A percentile compares a stretch with the other conserved stretches of the same genome.
Conservation (phyloP, 2,888 invertebrate species). For the Sisyra terminalis region DNA sequence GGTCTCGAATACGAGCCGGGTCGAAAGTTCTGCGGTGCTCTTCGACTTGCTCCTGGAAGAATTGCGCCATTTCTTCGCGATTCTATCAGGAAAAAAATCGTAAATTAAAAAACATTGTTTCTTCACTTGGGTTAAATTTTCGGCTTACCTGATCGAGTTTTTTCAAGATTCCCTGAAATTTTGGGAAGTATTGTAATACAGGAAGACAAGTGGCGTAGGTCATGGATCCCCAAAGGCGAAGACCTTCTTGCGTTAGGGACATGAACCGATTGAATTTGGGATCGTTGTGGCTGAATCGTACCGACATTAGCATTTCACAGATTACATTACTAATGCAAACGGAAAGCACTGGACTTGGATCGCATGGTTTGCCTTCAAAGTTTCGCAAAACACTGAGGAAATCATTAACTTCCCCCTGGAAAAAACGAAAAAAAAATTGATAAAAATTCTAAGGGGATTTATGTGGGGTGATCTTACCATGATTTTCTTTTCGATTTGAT, state of each 20-base stretch:
- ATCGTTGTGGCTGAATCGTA: constrained; percentile 66
- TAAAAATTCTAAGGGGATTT: not conserved
- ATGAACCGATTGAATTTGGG: constrained; percentile 62
- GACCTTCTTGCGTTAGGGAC: constrained; percentile 80
- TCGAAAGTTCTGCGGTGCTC: constrained; percentile 65
- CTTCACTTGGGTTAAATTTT: constrained; percentile 14
- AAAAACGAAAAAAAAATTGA: not conserved
- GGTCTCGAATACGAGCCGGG: constrained; percentile 56
- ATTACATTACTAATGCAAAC: constrained; percentile 81
- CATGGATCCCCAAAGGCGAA: constrained; percentile 69
- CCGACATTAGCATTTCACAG: constrained; percentile 79
- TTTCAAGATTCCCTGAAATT: constrained; percentile 29
- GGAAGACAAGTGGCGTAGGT: constrained; percentile 74
- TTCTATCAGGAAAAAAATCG: constrained; percentile 30
- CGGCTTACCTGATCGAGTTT: constrained; percentile 34
- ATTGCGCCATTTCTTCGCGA: constrained; percentile 68
- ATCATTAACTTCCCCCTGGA: constrained; percentile 57
- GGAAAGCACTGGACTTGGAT: constrained; percentile 59
- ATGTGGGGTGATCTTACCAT: constrained; percentile 39
- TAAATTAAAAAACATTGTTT: not conserved
- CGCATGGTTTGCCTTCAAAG: constrained; percentile 48
- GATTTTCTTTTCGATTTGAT: constrained; percentile 69
- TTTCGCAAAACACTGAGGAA: constrained; percentile 48
- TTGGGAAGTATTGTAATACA: constrained; percentile 46
- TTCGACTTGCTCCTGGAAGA: constrained; percentile 70